Evolutionary conservation across 2,888 invertebrate species (phyloP), one percentile per base, ranked within the genome.

Genomic region (Drosophila cyrtoloma): DNA sequence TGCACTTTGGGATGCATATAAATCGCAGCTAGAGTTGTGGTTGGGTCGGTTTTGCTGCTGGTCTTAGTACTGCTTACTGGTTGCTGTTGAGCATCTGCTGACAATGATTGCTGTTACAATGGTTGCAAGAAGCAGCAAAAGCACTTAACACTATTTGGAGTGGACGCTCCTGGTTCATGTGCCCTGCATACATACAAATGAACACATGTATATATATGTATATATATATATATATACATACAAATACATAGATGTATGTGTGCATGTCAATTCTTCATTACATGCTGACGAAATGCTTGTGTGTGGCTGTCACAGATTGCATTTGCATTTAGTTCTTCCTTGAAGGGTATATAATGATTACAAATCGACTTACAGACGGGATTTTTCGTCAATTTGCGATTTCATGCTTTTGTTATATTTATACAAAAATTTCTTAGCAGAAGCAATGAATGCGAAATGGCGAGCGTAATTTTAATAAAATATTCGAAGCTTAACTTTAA

Each of bases 141-240:
- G 86, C 86, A 86, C 86, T 86, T 86, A 90, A 86, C 86, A 90
- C 89, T 88, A 75, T 78, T 82, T 82, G 87, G 26, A 47, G 47
- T 60, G 33, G 32, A 42, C 30, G 51, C 57, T 32, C 37, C n/a
- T 44, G 50, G 47, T 70, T 70, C 70, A 75, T 73, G 76, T 71
- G 64, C 71, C 65, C 74, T 64, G 77, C 55, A 73, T 56, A 51
- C 71, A 59, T 12, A 28, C 33, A 53, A 22, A 47, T 16, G 47
- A 19, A 53, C 33, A 42, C n/a, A 60, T 28, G 28, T 33, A 28
- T 30, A 50, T 5, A 19, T 32, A 61, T 57, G 28, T 3, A 16
- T 50, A 10, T n/a, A 32, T 22, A 26, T 39, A 16, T 26, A 16
- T 75, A 42, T 44, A 61, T 12, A 33, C 2, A 39, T 42, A 69